A percentile compares a stretch with the other conserved stretches of the same genome.
phyloP scores from a whole-genome alignment of 1,140 invertebrate species.

The Drosophila subpulchrella region DNA sequence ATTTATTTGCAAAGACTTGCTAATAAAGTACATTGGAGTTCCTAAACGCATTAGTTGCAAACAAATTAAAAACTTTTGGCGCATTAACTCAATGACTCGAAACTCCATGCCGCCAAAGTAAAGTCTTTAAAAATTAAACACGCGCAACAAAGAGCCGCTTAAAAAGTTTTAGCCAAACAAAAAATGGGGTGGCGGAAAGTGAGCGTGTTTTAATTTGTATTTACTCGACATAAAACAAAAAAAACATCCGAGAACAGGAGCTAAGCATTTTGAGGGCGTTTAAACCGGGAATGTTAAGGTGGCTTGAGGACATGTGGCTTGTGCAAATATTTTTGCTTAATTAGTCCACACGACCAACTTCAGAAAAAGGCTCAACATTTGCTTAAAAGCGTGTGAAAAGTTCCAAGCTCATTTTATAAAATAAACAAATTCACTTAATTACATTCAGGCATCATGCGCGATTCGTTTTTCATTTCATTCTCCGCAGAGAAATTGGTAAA shows the following conservation, averaged over 20 bases:
- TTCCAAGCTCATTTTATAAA: slow-evolving; percentile 71
- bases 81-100: too few species aligned
- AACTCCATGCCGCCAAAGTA: neutral
- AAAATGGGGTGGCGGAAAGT: slow-evolving; percentile 17
- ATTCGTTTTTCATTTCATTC: neutral
- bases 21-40: too few species aligned
- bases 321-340: slow-evolving; percentile 78
- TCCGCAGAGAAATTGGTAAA: neutral
- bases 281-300: slow-evolving; percentile 45
- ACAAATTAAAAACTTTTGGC: too few species aligned
- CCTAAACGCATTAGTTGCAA: too few species aligned
- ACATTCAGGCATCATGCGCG: slow-evolving; percentile 48
- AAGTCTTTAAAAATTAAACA: slow-evolving; percentile 51
- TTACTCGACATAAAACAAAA: slow-evolving; percentile 57
- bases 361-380: slow-evolving; percentile 48
- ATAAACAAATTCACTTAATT: slow-evolving; percentile 76
- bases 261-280: slow-evolving; percentile 50
- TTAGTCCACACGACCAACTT: slow-evolving; percentile 53
- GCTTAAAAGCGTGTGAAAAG: slow-evolving; percentile 68
- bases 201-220: slow-evolving; percentile 65
- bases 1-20: too few species aligned
- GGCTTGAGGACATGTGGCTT: slow-evolving; percentile 33
- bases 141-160: slow-evolving; percentile 48
- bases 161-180: slow-evolving; percentile 48
- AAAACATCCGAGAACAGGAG: slow-evolving; percentile 17